These are phyloP conservation scores for Brachionus manjavacas DNA, from an alignment of 1,140 invertebrate species.

Conservation along the genomic window DNA sequence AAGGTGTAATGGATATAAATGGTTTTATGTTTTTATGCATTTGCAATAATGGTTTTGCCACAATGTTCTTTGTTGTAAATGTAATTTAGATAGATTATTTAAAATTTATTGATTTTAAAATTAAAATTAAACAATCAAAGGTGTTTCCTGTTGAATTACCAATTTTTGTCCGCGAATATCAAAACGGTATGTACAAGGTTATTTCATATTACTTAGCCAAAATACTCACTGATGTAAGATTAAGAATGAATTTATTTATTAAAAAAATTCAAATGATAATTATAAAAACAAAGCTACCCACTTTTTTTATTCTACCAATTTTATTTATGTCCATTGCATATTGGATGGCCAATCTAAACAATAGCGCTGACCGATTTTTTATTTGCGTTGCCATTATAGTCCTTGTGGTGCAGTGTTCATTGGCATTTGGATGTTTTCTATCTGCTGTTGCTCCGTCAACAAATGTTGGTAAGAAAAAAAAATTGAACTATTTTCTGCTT, in stretches of 20 bases:
- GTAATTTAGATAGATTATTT: not conserved
- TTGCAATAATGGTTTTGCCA: slow-evolving; percentile 59
- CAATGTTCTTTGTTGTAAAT: slow-evolving; percentile 43
- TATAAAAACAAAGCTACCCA: slow-evolving; percentile 74
- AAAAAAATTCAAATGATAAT: slow-evolving; percentile 46
- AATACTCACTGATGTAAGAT: slow-evolving; percentile 26
- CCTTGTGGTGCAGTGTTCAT: slow-evolving; percentile 19
- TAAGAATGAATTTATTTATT: not conserved
- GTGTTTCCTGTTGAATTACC: slow-evolving; percentile 27
- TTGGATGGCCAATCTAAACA: slow-evolving; percentile 41
- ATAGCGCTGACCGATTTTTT: not conserved
- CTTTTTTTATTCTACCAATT: slow-evolving; percentile 67
- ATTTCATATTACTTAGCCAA: slow-evolving; percentile 35
- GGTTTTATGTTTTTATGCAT: slow-evolving; percentile 34
- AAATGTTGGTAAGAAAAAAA: not conserved
- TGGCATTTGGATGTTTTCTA: slow-evolving; percentile 11
- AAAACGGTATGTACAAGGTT: slow-evolving; percentile 34
- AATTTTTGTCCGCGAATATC: slow-evolving; percentile 5
- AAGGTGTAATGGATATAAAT: slow-evolving; percentile 34
- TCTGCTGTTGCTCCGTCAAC: slow-evolving; percentile 23
- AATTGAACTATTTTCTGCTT: not conserved
- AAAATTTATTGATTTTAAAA: no score
- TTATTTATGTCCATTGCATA: slow-evolving; percentile 22
- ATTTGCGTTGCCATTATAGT: not conserved
- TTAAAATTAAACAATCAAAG: not conserved